Evolutionary conservation across 2,113 vertebrate species (phyloP).

Genomic region (Rallus limicola): DNA sequence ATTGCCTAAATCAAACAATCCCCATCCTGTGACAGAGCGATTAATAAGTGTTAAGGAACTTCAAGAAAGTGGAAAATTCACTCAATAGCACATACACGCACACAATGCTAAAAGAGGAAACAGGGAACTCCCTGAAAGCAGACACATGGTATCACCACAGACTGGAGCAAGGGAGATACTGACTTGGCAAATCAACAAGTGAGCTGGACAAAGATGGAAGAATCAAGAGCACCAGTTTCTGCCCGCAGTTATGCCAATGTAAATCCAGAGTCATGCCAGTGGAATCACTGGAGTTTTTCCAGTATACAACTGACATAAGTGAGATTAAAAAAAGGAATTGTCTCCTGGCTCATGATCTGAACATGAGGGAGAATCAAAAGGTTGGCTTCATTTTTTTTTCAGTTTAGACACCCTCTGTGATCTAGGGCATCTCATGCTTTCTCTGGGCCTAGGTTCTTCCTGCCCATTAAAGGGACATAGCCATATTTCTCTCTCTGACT

Average conservation of each 20-base stretch:
- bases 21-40: not conserved
- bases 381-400: not conserved
- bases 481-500: not conserved
- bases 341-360: not conserved
- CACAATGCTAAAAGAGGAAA: not conserved
- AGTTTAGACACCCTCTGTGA: not conserved
- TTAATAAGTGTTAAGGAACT: not conserved
- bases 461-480: not conserved
- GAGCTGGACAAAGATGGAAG: not conserved
- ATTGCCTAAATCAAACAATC: not conserved
- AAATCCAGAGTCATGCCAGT: not conserved
- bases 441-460: not conserved
- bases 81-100: not conserved
- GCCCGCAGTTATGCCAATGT: not conserved
- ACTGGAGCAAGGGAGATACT: not conserved
- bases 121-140: not conserved
- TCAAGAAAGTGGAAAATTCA: not conserved
- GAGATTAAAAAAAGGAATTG: not conserved
- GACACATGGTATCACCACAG: not conserved
- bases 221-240: not conserved
- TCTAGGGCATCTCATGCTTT: not conserved
- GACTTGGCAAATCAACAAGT: not conserved
- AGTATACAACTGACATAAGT: not conserved
- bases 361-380: not conserved
- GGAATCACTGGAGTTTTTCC: not conserved